phyloP scores from a whole-genome alignment of 2,797 vertebrate genomes.

The Miichthys miiuy region DNA sequence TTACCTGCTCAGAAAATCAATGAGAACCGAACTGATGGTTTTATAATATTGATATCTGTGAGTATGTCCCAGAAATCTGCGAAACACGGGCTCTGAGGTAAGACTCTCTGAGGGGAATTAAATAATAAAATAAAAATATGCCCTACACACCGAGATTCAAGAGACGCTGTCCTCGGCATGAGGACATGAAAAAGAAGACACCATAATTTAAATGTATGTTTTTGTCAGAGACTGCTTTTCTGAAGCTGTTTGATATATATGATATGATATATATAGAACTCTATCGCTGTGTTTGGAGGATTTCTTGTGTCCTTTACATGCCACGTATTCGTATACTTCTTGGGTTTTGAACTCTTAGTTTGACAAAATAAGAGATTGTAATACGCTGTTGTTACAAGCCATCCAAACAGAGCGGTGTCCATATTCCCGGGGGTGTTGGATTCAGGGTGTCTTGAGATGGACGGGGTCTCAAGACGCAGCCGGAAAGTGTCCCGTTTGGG shows the following conservation, averaged over 20 bases:
- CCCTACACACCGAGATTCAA: not conserved
- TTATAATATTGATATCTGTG: not conserved
- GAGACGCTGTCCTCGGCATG: not conserved
- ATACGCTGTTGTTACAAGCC: not conserved
- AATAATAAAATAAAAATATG: not conserved
- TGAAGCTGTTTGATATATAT: not conserved
- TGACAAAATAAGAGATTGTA: not conserved
- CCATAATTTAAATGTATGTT: not conserved
- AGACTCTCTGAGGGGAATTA: not conserved
- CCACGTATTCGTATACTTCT: not conserved
- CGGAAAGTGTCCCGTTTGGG: no score
- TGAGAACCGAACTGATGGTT: not conserved
- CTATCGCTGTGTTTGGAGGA: not conserved
- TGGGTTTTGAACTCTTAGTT: not conserved
- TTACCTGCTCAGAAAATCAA: slow-evolving; percentile 1
- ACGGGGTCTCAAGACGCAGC: no score
- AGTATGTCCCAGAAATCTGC: not conserved
- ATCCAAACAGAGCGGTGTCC: no score
- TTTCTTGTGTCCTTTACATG: not conserved
- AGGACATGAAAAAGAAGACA: not conserved
- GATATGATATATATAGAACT: not conserved
- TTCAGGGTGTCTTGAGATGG: no score
- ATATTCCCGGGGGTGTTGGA: no score
- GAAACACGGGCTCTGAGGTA: slow-evolving; percentile 19
- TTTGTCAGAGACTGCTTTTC: not conserved